These are phyloP conservation scores for Geodia barretti DNA, from an alignment of 37 sponge, comb jelly and placozoan genomes.

Conservation along the genomic window DNA sequence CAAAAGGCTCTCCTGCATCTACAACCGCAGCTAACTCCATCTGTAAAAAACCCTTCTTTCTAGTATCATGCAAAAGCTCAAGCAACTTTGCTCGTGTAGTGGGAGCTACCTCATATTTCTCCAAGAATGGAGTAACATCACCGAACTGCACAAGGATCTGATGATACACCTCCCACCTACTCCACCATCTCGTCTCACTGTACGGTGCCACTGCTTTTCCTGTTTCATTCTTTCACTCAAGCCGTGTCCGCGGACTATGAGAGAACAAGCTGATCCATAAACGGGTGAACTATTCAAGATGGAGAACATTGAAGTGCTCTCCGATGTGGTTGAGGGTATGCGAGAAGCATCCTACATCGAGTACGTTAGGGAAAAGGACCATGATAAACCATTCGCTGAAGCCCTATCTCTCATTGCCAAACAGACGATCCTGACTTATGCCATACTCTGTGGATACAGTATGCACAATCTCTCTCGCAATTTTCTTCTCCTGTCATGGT, in stretches of 20 bases:
- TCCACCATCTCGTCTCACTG: too few species aligned
- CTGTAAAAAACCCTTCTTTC: too few species aligned
- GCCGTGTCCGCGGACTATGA: slow-evolving; percentile 12
- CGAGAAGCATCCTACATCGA: slow-evolving; percentile 17
- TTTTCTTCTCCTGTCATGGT: neutral
- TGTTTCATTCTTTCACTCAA: slow-evolving; percentile 1
- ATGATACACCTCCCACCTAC: too few species aligned
- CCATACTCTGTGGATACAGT: neutral
- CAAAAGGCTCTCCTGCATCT: too few species aligned
- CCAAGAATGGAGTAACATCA: too few species aligned
- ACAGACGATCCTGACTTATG: neutral
- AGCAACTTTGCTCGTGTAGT: too few species aligned
- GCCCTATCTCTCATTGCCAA: neutral
- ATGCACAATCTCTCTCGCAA: neutral
- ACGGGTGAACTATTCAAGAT: neutral
- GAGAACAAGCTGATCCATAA: slow-evolving; percentile 16
- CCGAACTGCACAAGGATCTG: too few species aligned
- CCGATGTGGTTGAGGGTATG: too few species aligned
- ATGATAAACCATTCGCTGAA: neutral
- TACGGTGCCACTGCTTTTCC: too few species aligned
- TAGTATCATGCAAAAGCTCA: too few species aligned
- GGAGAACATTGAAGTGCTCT: neutral
- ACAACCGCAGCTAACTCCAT: too few species aligned
- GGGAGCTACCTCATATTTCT: too few species aligned
- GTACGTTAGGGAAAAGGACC: neutral